These are phyloP conservation scores for Knipowitschia caucasica DNA, from an alignment of 2,797 vertebrate species.

Conservation along the genomic window DNA sequence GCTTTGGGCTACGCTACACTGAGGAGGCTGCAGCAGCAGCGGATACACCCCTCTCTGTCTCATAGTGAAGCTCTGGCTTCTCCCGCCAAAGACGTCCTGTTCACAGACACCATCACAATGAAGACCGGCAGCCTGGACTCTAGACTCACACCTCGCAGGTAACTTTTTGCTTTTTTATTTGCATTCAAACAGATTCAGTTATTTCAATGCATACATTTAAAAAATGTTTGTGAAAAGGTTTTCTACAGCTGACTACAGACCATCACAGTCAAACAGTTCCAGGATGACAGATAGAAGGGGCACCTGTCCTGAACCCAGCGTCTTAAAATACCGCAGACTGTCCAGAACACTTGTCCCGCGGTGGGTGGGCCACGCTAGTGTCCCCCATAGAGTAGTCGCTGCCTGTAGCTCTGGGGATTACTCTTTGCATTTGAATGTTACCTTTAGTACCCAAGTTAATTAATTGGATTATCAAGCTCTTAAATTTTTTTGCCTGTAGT, in stretches of 20 bases:
- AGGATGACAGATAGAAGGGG: constrained; percentile 74
- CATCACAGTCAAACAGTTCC: constrained; percentile 16
- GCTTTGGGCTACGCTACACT: constrained; percentile 95
- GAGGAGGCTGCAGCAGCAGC: constrained; percentile 93
- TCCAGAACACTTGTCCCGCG: constrained; percentile 70
- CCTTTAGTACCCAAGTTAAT: constrained; percentile 23
- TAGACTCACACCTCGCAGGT: constrained; percentile 93
- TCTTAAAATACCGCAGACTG: constrained; percentile 62
- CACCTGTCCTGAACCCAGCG: constrained; percentile 67
- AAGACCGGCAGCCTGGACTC: constrained; percentile 97
- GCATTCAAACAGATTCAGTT: background rate
- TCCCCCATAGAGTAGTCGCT: constrained; percentile 45
- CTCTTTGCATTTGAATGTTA: constrained; percentile 15
- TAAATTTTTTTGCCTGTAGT: background rate
- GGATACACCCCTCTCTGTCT: constrained; percentile 93
- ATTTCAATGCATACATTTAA: background rate
- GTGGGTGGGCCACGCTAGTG: constrained; percentile 66
- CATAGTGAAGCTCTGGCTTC: constrained; percentile 95
- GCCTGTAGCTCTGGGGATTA: constrained; percentile 18
- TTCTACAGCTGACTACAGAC: constrained; percentile 4
- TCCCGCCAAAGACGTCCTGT: constrained; percentile 95
- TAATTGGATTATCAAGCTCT: constrained; percentile 19
- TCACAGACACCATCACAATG: constrained; percentile 98
- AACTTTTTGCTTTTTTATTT: constrained; percentile 31
- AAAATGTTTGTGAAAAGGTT: constrained; percentile 7